Conservation (phyloP, 2,797 vertebrate species). For the Sandelia bainsii region DNA sequence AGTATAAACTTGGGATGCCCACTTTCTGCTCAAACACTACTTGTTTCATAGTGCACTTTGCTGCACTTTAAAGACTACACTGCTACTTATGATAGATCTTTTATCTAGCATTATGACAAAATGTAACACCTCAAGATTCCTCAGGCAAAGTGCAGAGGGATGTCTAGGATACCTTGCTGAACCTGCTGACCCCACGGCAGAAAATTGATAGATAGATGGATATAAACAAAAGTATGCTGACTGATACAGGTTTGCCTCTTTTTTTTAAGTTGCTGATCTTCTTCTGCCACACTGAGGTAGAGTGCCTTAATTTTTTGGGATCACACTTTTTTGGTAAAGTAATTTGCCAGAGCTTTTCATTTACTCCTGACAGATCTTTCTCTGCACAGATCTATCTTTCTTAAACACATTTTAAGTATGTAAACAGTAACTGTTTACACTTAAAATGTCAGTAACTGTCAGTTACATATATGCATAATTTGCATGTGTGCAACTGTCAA, state of each 20-base stretch:
- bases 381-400: not conserved
- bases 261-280: not conserved
- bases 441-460: constrained; percentile 19
- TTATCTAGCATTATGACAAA: not conserved
- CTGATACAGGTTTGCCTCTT: not conserved
- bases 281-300: not conserved
- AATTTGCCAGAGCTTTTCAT: not conserved
- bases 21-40: not conserved
- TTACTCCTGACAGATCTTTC: not conserved
- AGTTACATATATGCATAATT: not conserved
- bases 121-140: not conserved
- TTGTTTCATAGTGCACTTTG: too few species aligned
- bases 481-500: constrained; percentile 30
- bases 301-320: not conserved
- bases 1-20: not conserved
- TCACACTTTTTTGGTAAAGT: not conserved
- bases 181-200: too few species aligned
- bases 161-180: too few species aligned
- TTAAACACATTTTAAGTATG: constrained; percentile 3
- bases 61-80: not conserved
- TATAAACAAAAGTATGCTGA: too few species aligned
- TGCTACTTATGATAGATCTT: not conserved
- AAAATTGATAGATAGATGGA: too few species aligned
- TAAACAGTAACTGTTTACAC: not conserved
- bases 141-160: too few species aligned